Conservation (phyloP, 2,888 invertebrate species). For the Noctua janthe region DNA sequence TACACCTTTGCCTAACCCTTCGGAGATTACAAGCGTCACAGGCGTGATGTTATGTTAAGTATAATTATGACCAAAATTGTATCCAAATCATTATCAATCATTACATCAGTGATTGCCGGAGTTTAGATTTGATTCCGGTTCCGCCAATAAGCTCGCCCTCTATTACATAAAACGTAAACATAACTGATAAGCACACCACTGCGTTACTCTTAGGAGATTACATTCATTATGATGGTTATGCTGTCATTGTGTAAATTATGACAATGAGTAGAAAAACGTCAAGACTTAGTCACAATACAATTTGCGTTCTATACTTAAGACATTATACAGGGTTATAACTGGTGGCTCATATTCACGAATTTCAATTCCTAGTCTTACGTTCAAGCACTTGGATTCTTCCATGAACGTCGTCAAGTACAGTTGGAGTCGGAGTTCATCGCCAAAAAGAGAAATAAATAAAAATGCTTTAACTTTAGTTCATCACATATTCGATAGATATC, state of each 20-base stretch:
- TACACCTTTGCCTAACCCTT: not conserved
- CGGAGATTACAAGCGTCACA: not conserved
- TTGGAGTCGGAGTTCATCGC: not conserved
- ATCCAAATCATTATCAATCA: not conserved
- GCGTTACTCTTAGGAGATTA: not conserved
- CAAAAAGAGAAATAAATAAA: not conserved
- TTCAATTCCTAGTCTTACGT: not conserved
- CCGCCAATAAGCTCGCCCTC: not conserved
- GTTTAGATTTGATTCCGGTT: not conserved
- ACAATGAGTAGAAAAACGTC: not conserved
- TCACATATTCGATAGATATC: slow-evolving; percentile 19
- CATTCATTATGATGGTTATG: not conserved
- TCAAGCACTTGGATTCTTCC: not conserved
- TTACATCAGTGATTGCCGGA: not conserved
- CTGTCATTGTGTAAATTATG: not conserved
- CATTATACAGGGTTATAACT: not conserved
- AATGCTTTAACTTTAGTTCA: not conserved
- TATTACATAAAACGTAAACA: not conserved
- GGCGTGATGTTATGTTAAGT: not conserved
- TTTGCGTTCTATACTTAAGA: not conserved
- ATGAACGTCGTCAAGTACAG: not conserved
- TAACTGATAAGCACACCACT: not conserved
- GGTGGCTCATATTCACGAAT: not conserved
- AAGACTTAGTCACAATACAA: not conserved
- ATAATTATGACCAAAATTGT: not conserved